These are phyloP conservation scores for Dipodomys stephensi DNA, from an alignment of 2,113 vertebrate genomes.

Conservation along the genomic window DNA sequence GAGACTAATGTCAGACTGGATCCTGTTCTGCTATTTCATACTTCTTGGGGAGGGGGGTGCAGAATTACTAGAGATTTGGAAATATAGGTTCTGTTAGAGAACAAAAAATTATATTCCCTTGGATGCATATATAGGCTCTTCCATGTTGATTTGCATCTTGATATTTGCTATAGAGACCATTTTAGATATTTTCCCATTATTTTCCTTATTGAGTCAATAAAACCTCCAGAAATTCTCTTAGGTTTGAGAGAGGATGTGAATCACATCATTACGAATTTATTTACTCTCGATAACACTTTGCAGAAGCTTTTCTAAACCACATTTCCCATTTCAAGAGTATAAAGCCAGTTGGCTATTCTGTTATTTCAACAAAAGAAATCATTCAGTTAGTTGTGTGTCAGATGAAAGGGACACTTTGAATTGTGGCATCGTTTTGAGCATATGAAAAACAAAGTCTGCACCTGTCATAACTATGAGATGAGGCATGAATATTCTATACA, in stretches of 20 bases:
- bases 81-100: constrained; percentile 42
- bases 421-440: constrained; percentile 68
- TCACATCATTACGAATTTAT: constrained; percentile 70
- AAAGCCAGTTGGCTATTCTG: constrained; percentile 67
- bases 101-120: constrained; percentile 43
- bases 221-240: constrained; percentile 61
- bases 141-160: constrained; percentile 2
- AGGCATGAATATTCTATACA: constrained; percentile 79
- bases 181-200: constrained; percentile 55
- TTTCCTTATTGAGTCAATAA: constrained; percentile 63
- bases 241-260: constrained; percentile 42
- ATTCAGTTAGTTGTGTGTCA: constrained; percentile 77
- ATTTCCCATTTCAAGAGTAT: constrained; percentile 65
- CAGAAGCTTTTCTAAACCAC: constrained; percentile 67
- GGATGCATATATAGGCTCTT: neutral
- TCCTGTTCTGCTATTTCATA: neutral
- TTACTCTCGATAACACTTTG: constrained; percentile 67
- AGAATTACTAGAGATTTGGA: constrained; percentile 54
- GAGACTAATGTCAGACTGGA: neutral
- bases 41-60: neutral
- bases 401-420: constrained; percentile 75
- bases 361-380: constrained; percentile 72
- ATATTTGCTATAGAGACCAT: constrained; percentile 24
- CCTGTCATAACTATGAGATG: constrained; percentile 73
- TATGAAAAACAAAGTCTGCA: constrained; percentile 73